Evolutionary conservation across 2,797 vertebrate genomes (phyloP).

Genomic region (Coracias cyanogaster): DNA sequence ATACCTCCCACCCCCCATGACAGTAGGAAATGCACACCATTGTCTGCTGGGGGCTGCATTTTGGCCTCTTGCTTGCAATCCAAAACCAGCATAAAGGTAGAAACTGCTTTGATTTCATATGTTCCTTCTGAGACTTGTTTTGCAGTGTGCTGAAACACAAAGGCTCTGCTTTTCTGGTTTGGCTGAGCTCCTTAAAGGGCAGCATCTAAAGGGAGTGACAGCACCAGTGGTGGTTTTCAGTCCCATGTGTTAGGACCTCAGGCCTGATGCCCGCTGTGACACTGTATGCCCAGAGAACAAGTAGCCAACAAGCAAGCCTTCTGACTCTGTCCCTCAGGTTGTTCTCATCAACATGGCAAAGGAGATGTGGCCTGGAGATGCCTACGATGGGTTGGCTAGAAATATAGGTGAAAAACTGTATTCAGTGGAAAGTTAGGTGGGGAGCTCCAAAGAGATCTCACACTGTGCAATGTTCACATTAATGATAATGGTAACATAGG

Average conservation of each 20-base stretch:
- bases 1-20: not conserved
- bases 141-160: not conserved
- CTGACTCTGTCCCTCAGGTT: not conserved
- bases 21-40: not conserved
- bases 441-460: not conserved
- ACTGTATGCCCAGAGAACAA: not conserved
- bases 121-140: not conserved
- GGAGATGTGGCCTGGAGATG: not conserved
- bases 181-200: not conserved
- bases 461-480: not conserved
- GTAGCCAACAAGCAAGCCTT: not conserved
- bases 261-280: not conserved
- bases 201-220: not conserved
- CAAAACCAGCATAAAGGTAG: not conserved
- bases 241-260: not conserved
- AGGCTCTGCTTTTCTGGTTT: slow-evolving; percentile 1
- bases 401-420: not conserved
- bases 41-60: not conserved
- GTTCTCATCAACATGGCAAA: not conserved
- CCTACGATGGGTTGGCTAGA: not conserved
- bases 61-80: not conserved
- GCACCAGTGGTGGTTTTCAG: not conserved
- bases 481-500: not conserved
- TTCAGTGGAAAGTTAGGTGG: not conserved
- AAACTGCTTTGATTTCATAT: not conserved